Conservation (phyloP, 1,140 invertebrate genomes). For the Pinna nobilis region DNA sequence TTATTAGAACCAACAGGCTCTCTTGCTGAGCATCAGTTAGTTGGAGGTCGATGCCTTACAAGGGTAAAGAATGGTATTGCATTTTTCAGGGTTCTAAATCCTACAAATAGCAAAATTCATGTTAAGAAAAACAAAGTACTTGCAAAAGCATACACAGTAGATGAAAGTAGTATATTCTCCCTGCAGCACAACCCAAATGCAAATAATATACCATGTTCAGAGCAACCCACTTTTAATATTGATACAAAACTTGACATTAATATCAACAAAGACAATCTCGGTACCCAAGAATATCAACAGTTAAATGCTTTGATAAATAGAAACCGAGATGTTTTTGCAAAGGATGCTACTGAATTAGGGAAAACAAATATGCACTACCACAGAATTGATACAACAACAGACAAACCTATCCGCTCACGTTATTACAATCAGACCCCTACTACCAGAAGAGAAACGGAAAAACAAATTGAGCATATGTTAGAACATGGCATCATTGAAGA, state of each 20-base stretch:
- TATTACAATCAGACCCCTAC: constrained; percentile 32
- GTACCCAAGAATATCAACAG: background rate
- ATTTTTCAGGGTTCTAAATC: background rate
- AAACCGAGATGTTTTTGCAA: background rate
- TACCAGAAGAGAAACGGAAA: constrained; percentile 26
- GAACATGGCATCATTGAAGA: constrained; percentile 38
- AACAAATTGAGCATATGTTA: constrained; percentile 39
- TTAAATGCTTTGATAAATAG: background rate
- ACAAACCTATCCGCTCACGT: background rate
- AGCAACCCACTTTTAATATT: background rate
- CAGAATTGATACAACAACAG: constrained; percentile 13
- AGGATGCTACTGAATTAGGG: constrained; percentile 14
- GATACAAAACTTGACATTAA: background rate
- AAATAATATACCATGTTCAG: background rate
- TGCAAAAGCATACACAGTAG: background rate
- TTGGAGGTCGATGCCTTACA: background rate
- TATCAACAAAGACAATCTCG: background rate
- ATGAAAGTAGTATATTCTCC: background rate
- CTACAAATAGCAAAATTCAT: background rate
- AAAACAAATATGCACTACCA: constrained; percentile 9
- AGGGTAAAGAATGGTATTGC: background rate
- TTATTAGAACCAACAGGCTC: background rate
- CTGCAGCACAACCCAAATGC: background rate
- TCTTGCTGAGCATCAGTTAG: background rate
- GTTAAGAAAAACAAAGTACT: background rate